These are phyloP conservation scores for Cosmorhoe ocellata DNA, from an alignment of 2,888 invertebrate species.

Conservation along the genomic window DNA sequence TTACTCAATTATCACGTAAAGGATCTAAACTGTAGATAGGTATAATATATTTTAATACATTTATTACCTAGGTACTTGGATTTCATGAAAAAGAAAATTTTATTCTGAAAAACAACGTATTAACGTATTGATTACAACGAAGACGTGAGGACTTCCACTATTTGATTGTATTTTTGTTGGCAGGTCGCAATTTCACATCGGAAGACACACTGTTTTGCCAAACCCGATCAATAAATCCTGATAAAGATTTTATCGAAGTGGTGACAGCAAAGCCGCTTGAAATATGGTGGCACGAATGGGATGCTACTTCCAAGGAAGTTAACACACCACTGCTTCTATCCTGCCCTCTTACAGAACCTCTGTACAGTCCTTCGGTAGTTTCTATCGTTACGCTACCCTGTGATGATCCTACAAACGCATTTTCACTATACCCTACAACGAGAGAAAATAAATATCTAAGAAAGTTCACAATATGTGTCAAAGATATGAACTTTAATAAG, in stretches of 20 bases:
- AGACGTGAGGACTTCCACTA: no score
- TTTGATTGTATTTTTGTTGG: slow-evolving; percentile 37
- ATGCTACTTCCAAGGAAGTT: slow-evolving; percentile 63
- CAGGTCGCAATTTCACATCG: slow-evolving; percentile 66
- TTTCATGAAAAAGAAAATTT: no score
- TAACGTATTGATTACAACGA: no score
- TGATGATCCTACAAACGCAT: slow-evolving; percentile 66
- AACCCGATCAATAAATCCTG: slow-evolving; percentile 63
- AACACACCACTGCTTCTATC: slow-evolving; percentile 84
- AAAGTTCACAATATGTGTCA: slow-evolving; percentile 86
- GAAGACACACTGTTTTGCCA: slow-evolving; percentile 80
- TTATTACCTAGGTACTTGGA: no score
- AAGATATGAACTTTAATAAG: slow-evolving; percentile 85
- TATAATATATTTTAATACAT: no score
- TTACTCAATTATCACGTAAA: no score
- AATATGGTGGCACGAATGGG: slow-evolving; percentile 86
- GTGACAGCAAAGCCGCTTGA: slow-evolving; percentile 82
- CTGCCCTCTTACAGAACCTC: slow-evolving; percentile 81
- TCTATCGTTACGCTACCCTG: slow-evolving; percentile 80
- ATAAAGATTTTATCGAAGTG: slow-evolving; percentile 73
- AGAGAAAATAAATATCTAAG: slow-evolving; percentile 44
- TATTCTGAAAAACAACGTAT: no score
- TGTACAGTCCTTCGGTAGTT: slow-evolving; percentile 62
- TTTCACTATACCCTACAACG: slow-evolving; percentile 54
- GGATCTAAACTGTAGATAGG: no score